A percentile compares a stretch with the other conserved stretches of the same genome.
Evolutionary conservation across 2,797 vertebrate genomes (phyloP).

Genomic region (Melanotaenia boesemani): DNA sequence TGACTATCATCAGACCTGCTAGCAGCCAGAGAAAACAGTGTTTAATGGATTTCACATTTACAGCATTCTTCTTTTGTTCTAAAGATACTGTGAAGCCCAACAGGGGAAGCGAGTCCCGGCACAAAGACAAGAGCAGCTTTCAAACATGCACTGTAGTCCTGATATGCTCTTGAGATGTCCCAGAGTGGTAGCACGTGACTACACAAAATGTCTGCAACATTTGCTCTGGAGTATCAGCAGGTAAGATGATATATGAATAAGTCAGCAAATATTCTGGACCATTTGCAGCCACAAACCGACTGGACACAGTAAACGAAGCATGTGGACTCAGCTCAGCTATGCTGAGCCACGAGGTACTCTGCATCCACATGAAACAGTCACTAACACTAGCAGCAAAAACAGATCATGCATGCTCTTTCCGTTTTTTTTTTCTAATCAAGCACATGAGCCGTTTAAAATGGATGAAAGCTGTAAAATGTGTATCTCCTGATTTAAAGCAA

Average conservation of each 20-base stretch:
- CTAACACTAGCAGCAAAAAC: not conserved
- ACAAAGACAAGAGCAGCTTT: not conserved
- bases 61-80: not conserved
- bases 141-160: not conserved
- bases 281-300: conserved; percentile 1
- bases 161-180: not conserved
- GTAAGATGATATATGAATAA: not conserved
- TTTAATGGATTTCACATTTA: not conserved
- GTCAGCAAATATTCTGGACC: not conserved
- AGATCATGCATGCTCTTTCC: not conserved
- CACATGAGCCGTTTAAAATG: not conserved
- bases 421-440: not conserved
- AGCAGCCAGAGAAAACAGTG: not conserved
- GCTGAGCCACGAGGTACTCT: conserved; percentile 8
- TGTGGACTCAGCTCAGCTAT: conserved; percentile 21
- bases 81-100: not conserved
- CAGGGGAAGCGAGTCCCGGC: not conserved
- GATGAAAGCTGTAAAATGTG: not conserved
- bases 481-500: conserved; percentile 14
- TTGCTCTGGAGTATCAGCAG: not conserved
- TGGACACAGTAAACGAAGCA: conserved; percentile 16
- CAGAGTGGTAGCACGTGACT: not conserved
- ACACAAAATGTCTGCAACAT: not conserved
- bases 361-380: conserved; percentile 7
- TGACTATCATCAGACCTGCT: conserved; percentile 15